Conservation (phyloP, 2,888 invertebrate species). For the Apotomis betuletana region DNA sequence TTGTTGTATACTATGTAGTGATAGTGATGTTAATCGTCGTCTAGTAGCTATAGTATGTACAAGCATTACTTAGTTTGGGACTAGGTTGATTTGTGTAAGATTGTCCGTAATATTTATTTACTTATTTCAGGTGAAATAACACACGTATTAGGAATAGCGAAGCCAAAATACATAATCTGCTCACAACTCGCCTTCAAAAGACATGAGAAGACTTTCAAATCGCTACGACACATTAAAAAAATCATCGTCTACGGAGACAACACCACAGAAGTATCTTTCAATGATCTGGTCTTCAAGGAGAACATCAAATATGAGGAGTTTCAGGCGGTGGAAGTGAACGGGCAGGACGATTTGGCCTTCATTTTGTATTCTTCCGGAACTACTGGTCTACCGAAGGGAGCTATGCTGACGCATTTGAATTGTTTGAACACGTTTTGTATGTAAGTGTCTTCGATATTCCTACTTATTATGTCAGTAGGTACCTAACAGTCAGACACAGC, state of each 20-base stretch:
- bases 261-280: constrained; percentile 7
- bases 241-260: constrained; percentile 50
- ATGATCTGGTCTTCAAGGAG: constrained; percentile 49
- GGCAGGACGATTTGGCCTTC: constrained; percentile 61
- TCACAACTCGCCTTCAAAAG: constrained; percentile 79
- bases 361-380: constrained; percentile 59
- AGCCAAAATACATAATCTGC: constrained; percentile 86
- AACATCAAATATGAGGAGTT: constrained; percentile 58
- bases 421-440: constrained; percentile 30
- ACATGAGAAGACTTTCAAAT: constrained; percentile 57
- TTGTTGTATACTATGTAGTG: no score
- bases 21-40: no score
- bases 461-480: no score
- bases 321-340: constrained; percentile 74
- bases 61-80: constrained; percentile 37
- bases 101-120: no score
- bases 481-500: no score
- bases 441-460: constrained; percentile 27
- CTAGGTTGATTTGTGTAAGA: no score
- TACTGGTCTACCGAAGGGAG: constrained; percentile 48
- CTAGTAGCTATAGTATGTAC: no score
- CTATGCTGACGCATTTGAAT: constrained; percentile 46
- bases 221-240: constrained; percentile 55
- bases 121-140: constrained; percentile 83
- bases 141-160: constrained; percentile 86